Base-by-base conservation (phyloP, 2,888 invertebrate species). In the Andricus quercusramuli region DNA sequence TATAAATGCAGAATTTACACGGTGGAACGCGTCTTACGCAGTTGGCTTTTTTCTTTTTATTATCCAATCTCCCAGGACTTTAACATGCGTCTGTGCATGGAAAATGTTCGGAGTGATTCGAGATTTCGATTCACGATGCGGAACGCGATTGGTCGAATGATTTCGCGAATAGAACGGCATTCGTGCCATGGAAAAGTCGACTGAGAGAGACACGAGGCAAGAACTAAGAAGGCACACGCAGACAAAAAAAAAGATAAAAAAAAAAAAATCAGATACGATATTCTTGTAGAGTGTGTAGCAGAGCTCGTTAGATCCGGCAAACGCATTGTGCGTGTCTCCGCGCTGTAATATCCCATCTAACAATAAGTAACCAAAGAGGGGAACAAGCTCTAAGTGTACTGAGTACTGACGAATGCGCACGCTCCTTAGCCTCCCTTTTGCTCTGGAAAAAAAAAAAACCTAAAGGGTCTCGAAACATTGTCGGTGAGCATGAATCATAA, bases 311-410 rank as follows among this genome's bases (percentile, higher is more conserved):
- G 92, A 91, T 91, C 85, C 89, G 90, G 91, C 91, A 91, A 86
- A 90, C 89, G 90, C 91, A 91, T 85, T 81, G 86, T 89, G 90
- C 91, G 91, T 91, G 91, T 91, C 90, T 91, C 91, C 92, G 88
- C 88, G 82, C 85, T 84, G 83, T 81, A 83, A 59, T 78, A 59
- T 25, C 62, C 56, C 65, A 47, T 59, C 74, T 76, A 80, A 79
- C 78, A 80, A 77, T 79, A 79, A 82, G 77, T 80, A 80, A 80
- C 78, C 77, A 78, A 80, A 78, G 80, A 67, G 77, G 78, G 78
- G 64, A 78, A 79, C 78, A 79, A 78, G 44, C 20, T 29, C 22
- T 41, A 68, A 68, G 67, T 67, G 41, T 67, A 22, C 67, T n/a
- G 41, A 41, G 41, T 67, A 41, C 67, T n/a, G 41, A 41, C 37